Percentiles rank a stretch among this genome's conserved stretches.
phyloP scores from a whole-genome alignment of 2,113 vertebrate genomes.

The Hassar affinis region DNA sequence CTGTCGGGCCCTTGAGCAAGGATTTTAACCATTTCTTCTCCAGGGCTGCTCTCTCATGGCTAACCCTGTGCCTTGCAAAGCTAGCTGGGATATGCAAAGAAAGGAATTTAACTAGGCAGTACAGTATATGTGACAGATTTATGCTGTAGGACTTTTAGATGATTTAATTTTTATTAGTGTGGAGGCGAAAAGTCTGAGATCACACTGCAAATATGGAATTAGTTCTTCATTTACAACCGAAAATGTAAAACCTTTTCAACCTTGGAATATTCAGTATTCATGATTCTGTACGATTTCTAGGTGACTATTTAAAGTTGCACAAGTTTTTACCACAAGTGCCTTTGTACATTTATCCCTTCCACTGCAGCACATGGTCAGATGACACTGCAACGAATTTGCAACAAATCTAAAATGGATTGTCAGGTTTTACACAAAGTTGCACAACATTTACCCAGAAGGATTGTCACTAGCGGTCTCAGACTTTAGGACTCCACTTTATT shows the following conservation, averaged over 20 bases:
- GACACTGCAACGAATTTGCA: not conserved
- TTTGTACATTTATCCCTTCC: not conserved
- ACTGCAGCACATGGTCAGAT: not conserved
- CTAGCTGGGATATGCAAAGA: too few species aligned
- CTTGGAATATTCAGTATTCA: not conserved
- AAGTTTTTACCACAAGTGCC: not conserved
- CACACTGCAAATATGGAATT: not conserved
- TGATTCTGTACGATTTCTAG: not conserved
- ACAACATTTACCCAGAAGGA: not conserved
- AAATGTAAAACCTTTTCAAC: not conserved
- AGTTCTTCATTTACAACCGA: not conserved
- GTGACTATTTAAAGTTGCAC: not conserved
- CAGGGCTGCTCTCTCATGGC: too few species aligned
- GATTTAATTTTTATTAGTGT: not conserved
- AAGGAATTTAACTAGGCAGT: too few species aligned
- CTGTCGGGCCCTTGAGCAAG: too few species aligned
- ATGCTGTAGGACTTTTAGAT: not conserved
- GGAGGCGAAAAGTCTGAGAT: not conserved
- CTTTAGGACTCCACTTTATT: not conserved
- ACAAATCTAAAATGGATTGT: not conserved
- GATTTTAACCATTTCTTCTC: not conserved
- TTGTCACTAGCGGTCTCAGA: not conserved
- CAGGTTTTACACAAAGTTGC: not conserved
- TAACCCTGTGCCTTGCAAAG: too few species aligned
- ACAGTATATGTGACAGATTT: too few species aligned